Conservation (phyloP, 2,113 vertebrate species). For the Nothocercus julius region DNA sequence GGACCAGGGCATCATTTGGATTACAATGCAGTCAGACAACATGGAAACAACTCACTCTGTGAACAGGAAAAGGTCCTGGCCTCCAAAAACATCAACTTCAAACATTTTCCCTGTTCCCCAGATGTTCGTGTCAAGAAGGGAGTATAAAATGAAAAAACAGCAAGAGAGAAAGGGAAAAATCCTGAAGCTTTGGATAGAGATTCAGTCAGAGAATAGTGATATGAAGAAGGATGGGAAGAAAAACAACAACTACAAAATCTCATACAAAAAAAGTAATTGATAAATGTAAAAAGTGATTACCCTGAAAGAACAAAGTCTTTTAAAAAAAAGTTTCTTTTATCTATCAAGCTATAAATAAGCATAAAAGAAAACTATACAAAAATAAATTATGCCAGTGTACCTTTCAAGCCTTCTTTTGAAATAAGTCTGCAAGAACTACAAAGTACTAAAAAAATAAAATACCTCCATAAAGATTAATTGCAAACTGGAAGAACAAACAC, state of each 20-base stretch:
- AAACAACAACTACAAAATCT: neutral
- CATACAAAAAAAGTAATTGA: neutral
- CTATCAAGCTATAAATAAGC: neutral
- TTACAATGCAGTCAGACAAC: neutral
- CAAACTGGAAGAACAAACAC: fast-evolving
- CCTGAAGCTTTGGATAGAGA: neutral
- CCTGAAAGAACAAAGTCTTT: neutral
- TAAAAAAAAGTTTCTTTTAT: neutral
- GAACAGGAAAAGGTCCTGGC: neutral
- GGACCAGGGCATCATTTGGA: neutral
- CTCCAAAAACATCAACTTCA: neutral
- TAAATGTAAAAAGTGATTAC: neutral
- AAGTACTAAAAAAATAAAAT: neutral
- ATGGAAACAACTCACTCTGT: neutral
- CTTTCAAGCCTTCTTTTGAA: neutral
- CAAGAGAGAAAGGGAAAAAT: neutral
- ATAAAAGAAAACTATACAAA: neutral
- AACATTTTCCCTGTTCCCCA: neutral
- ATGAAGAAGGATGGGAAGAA: neutral
- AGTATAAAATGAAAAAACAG: neutral
- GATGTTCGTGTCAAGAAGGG: neutral
- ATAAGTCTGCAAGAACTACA: fast-evolving
- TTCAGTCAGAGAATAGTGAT: neutral
- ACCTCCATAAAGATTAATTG: neutral
- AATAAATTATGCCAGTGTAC: neutral